Evolutionary conservation across 2,113 vertebrate species (phyloP).

Genomic region (Brachyistius frenatus): DNA sequence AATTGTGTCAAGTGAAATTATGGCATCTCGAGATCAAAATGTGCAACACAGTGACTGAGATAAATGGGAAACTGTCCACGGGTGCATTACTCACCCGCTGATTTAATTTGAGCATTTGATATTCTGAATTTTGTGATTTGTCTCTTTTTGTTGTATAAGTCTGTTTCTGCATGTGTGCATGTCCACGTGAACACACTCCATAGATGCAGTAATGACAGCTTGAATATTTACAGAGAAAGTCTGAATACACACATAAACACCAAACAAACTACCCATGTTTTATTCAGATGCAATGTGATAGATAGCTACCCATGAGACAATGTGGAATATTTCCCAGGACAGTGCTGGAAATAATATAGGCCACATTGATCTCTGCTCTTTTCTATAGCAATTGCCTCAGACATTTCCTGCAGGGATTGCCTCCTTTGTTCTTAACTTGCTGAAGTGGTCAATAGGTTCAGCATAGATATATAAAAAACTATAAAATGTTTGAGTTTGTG

Average conservation of each 20-base stretch:
- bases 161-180: not conserved
- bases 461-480: not conserved
- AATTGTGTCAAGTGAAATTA: conserved; percentile 73
- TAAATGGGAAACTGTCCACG: conserved; percentile 45
- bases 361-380: conserved; percentile 34
- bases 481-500: not conserved
- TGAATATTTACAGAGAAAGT: not conserved
- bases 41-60: conserved; percentile 55
- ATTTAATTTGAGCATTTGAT: conserved; percentile 55
- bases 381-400: conserved; percentile 26
- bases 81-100: conserved; percentile 48
- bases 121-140: conserved; percentile 18
- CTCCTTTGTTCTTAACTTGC: conserved; percentile 19
- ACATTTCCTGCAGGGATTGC: conserved; percentile 20
- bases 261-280: conserved; percentile 21
- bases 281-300: conserved; percentile 31
- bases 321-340: conserved; percentile 46
- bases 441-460: conserved; percentile 8
- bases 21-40: conserved; percentile 53
- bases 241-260: conserved; percentile 3
- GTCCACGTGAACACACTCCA: not conserved
- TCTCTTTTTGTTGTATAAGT: not conserved
- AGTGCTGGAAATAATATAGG: conserved; percentile 16
- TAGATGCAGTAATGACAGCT: not conserved
- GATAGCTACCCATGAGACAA: conserved; percentile 1